Percentiles rank a stretch among this genome's conserved stretches.
phyloP scores from a whole-genome alignment of 2,888 invertebrate genomes.

The Sminthurides aquaticus region DNA sequence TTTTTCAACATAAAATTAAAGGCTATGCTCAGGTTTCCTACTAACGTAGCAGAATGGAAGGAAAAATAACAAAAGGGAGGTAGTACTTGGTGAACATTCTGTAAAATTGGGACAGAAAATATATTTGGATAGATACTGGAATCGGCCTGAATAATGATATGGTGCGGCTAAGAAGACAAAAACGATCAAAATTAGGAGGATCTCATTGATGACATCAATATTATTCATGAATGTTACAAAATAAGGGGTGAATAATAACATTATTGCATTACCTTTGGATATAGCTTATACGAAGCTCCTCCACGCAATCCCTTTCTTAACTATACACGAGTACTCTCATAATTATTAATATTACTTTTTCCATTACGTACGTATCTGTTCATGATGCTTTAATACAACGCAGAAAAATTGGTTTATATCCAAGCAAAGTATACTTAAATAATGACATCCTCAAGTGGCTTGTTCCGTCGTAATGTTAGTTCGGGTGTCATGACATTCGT shows the following conservation, averaged over 20 bases:
- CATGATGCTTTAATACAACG: conserved; percentile 3
- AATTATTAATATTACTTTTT: background rate
- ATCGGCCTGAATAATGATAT: too few species aligned
- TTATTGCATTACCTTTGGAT: background rate
- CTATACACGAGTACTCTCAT: background rate
- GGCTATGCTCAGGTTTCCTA: too few species aligned
- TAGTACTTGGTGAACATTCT: too few species aligned
- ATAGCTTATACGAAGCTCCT: background rate
- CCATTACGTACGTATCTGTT: background rate
- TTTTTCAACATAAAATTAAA: too few species aligned
- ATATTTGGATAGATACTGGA: too few species aligned
- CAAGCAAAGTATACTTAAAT: conserved; percentile 7
- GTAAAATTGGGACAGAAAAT: too few species aligned
- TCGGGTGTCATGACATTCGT: conserved; percentile 8
- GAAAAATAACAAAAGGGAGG: too few species aligned
- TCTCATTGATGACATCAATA: background rate
- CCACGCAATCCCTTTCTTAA: background rate
- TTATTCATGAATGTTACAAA: background rate
- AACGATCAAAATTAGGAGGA: background rate
- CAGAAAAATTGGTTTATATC: background rate
- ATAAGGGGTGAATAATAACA: background rate
- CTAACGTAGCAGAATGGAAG: too few species aligned
- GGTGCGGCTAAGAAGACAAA: too few species aligned
- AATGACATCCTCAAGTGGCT: conserved; percentile 1
- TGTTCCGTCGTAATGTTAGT: background rate